phyloP scores from a whole-genome alignment of 2,113 vertebrate genomes.

The Nesogale talazaci region DNA sequence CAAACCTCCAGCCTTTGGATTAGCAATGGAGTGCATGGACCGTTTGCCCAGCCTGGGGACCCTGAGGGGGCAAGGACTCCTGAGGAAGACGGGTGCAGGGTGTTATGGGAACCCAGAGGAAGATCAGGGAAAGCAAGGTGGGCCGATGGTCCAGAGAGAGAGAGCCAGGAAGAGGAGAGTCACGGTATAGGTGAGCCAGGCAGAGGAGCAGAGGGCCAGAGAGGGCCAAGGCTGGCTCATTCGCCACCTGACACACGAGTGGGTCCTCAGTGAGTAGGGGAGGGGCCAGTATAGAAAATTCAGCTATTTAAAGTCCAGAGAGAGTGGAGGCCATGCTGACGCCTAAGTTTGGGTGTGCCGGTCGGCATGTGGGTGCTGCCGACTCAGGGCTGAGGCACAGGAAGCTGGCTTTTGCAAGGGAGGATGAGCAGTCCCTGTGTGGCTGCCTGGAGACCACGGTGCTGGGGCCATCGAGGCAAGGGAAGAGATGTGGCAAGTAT shows the following conservation, averaged over 20 bases:
- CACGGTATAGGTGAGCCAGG: not conserved
- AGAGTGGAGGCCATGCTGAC: not conserved
- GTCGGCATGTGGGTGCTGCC: not conserved
- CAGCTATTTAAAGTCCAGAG: not conserved
- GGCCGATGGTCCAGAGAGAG: no score
- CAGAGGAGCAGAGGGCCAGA: not conserved
- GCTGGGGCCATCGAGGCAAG: not conserved
- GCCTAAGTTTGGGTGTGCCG: not conserved
- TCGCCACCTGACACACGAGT: not conserved
- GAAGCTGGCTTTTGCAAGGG: not conserved
- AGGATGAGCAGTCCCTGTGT: not conserved
- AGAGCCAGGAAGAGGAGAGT: not conserved
- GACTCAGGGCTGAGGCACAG: not conserved
- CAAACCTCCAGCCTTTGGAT: not conserved
- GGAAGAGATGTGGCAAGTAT: rapidly evolving
- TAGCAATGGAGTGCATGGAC: not conserved
- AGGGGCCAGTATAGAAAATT: not conserved
- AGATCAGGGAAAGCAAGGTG: not conserved
- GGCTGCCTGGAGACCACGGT: not conserved
- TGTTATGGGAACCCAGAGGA: not conserved
- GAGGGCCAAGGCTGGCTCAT: not conserved
- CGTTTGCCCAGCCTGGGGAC: not conserved
- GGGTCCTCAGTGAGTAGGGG: not conserved
- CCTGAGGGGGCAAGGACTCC: no score
- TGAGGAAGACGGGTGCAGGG: not conserved